A percentile compares a stretch with the other conserved stretches of the same genome.
Evolutionary conservation across 2,888 invertebrate species (phyloP).

Genomic region (Thecocarcelia acutangulata): DNA sequence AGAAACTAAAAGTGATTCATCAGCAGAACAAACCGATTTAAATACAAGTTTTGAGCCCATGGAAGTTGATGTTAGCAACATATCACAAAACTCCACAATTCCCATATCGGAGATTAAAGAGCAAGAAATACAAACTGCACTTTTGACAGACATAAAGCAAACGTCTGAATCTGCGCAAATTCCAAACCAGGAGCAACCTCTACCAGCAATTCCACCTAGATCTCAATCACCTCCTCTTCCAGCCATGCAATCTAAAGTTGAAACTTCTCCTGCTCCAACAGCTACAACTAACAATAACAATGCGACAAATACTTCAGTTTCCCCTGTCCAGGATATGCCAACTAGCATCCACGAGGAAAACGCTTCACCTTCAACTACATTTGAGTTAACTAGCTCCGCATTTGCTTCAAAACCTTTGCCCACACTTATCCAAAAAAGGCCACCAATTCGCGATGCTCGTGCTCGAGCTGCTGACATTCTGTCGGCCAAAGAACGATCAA

Average conservation of each 20-base stretch:
- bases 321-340: background rate
- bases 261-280: slow-evolving; percentile 18
- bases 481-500: slow-evolving; percentile 77
- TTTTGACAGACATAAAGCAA: slow-evolving; percentile 28
- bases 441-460: slow-evolving; percentile 63
- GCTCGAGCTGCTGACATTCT: slow-evolving; percentile 72
- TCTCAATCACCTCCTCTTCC: slow-evolving; percentile 47
- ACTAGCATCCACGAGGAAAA: slow-evolving; percentile 22
- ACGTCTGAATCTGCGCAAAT: background rate
- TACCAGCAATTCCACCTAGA: slow-evolving; percentile 46
- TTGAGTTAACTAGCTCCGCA: slow-evolving; percentile 9
- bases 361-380: slow-evolving; percentile 7
- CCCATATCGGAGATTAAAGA: slow-evolving; percentile 4
- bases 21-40: slow-evolving; percentile 15
- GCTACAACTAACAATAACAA: too few species aligned
- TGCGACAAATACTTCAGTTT: too few species aligned
- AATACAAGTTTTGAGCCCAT: slow-evolving; percentile 73
- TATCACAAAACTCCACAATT: slow-evolving; percentile 12
- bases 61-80: slow-evolving; percentile 74
- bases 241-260: slow-evolving; percentile 1
- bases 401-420: slow-evolving; percentile 46
- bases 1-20: background rate
- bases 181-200: slow-evolving; percentile 29
- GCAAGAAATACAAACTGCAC: slow-evolving; percentile 32
- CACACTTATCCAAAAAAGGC: slow-evolving; percentile 69